Evolutionary conservation across 1,140 invertebrate genomes (phyloP), one percentile per base, ranked within the genome.

Genomic region (Mamestra configurata): DNA sequence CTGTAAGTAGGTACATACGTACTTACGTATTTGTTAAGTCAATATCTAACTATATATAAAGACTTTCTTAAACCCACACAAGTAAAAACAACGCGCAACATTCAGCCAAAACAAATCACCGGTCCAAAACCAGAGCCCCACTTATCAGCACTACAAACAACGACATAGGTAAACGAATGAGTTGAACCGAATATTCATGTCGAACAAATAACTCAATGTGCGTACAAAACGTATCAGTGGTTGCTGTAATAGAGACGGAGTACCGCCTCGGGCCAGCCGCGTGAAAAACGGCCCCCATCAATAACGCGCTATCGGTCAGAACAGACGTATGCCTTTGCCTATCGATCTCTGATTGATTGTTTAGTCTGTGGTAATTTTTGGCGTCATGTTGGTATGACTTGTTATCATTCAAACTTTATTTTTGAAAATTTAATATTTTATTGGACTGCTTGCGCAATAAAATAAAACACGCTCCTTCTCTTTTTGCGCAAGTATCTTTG

Each of bases 241-340:
- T 79, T 70, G 18, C 49, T 24, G 78, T 83, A 64, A 81, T 82
- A 79, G 80, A 85, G 81, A 81, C 78, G 73, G 78, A 83, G 79
- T 79, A 59, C 43, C 83, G 85, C 84, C 82, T 72, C 81, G n/a
- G 82, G 83, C 75, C 81, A 22, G 79, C 13, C 75, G 84, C 76
- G 82, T 86, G 87, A 88, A 89, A 90, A 89, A 90, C 86, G 79
- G 49, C 53, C 7, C 71, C 81, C 83, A 90, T 90, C 85, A 83
- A 89, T 90, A 89, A 86, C 79, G n/a, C 37, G 73, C 80, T 86
- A 88, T 82, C 83, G 75, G 75, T 61, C 71, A 81, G 75, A 77
- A 71, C 64, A 77, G 59, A 82, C 46, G 77, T 71, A 18, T 78
- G 73, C 55, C 24, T 76, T 79, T 24, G 35, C 68, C 79, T 87